Evolutionary conservation across 2,888 invertebrate species (phyloP).

Genomic region (Drosophila aldrichi): DNA sequence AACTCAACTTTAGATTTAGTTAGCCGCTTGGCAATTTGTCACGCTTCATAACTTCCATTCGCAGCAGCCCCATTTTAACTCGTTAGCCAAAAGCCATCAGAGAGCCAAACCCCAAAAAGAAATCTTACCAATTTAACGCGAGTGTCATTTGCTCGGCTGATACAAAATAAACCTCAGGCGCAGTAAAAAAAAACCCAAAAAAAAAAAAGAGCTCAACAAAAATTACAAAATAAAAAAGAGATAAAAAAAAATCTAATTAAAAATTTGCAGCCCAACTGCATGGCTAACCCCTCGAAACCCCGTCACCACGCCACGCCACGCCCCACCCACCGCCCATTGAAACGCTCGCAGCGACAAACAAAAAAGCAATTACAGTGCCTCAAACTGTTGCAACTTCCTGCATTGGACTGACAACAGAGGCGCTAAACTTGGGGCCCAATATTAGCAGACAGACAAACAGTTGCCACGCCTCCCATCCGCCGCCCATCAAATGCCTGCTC

Average conservation of each 20-base stretch:
- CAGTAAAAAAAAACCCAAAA: no score
- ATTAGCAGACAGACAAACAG: constrained; percentile 49
- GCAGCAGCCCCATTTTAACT: constrained; percentile 54
- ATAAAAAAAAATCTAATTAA: constrained; percentile 74
- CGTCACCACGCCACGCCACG: neutral
- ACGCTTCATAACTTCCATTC: constrained; percentile 59
- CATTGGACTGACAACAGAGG: constrained; percentile 63
- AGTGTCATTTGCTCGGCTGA: constrained; percentile 69
- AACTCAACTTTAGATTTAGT: constrained; percentile 11
- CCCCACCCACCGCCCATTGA: neutral
- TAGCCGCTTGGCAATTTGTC: constrained; percentile 50
- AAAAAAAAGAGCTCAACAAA: constrained; percentile 42
- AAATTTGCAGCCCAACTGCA: constrained; percentile 65
- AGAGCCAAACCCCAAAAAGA: constrained; percentile 6
- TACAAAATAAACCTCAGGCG: constrained; percentile 68
- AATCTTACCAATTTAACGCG: constrained; percentile 58
- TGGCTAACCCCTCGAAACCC: constrained; percentile 26
- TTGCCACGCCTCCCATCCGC: neutral
- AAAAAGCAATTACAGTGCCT: constrained; percentile 83
- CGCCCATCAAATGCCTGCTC: constrained; percentile 9
- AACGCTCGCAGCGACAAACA: constrained; percentile 64
- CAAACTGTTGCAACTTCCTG: constrained; percentile 81
- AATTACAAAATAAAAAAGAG: constrained; percentile 42
- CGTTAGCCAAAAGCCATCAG: constrained; percentile 50
- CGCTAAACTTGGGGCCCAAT: constrained; percentile 69